A percentile compares a stretch with the other conserved stretches of the same genome.
Evolutionary conservation across 2,113 vertebrate species (phyloP).

Genomic region (Pygoscelis adeliae): DNA sequence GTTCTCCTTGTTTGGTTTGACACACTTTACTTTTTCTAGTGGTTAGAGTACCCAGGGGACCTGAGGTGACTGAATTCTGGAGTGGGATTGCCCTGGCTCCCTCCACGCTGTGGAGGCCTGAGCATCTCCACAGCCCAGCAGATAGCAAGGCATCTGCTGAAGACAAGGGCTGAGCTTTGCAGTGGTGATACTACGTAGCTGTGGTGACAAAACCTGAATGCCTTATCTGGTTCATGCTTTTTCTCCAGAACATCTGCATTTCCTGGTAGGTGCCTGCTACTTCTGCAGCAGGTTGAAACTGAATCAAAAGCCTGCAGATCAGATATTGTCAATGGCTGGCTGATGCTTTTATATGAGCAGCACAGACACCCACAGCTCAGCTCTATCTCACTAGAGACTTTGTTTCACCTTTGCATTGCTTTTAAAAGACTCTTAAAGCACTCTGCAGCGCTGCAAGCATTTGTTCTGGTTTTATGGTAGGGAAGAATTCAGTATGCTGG

Average conservation of each 20-base stretch:
- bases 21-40: neutral
- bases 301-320: neutral
- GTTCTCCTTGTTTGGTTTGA: neutral
- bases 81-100: neutral
- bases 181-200: neutral
- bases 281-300: neutral
- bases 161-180: neutral
- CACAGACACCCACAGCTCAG: neutral
- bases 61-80: fast-evolving
- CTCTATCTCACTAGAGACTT: neutral
- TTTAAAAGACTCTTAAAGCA: neutral
- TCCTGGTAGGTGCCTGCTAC: neutral
- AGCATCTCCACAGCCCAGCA: neutral
- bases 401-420: neutral
- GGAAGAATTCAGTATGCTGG: neutral
- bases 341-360: neutral
- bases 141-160: neutral
- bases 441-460: neutral
- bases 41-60: no score
- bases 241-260: constrained; percentile 13
- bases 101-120: fast-evolving
- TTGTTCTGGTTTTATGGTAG: neutral
- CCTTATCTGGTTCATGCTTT: neutral
- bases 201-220: neutral
- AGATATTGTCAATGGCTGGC: neutral